Percentiles rank a stretch among this genome's conserved stretches.
These are phyloP conservation scores for Nematostella vectensis DNA, from an alignment of 92 coral and sea anemone species.

Conservation along the genomic window DNA sequence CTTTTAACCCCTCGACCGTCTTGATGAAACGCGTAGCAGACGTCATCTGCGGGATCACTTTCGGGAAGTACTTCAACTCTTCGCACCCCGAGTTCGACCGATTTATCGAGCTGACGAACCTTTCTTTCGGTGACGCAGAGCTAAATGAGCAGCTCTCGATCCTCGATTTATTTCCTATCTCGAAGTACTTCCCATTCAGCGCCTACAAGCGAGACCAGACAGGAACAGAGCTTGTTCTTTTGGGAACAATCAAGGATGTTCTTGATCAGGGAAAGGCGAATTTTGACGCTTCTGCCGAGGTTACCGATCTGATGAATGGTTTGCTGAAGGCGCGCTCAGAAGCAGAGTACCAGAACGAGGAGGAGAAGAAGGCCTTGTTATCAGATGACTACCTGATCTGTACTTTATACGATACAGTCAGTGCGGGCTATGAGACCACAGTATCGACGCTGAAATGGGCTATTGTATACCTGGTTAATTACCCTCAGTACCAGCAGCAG, in stretches of 20 bases:
- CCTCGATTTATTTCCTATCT: conserved; percentile 9
- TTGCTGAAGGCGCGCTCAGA: conserved; percentile 24
- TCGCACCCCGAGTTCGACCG: conserved; percentile 17
- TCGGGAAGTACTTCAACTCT: conserved; percentile 30
- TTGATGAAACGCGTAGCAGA: conserved; percentile 20
- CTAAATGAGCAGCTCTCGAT: conserved; percentile 1
- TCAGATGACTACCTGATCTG: conserved; percentile 33
- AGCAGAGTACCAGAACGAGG: conserved; percentile 19
- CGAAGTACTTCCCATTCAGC: conserved; percentile 25
- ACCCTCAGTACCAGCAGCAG: conserved; percentile 24
- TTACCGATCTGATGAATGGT: conserved; percentile 20
- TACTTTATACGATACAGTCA: conserved; percentile 30
- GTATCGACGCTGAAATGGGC: conserved; percentile 40
- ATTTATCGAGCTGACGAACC: conserved; percentile 10
- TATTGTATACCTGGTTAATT: conserved; percentile 33
- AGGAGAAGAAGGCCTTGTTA: conserved; percentile 11
- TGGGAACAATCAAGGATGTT: conserved; percentile 2
- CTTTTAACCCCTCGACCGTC: conserved; percentile 29
- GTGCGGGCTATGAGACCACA: conserved; percentile 51
- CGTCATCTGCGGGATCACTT: conserved; percentile 27
- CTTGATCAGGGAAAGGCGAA: conserved; percentile 1
- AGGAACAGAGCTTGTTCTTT: conserved; percentile 2
- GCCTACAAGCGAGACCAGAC: conserved; percentile 15
- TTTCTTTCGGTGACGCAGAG: conserved; percentile 6
- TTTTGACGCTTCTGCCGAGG: conserved; percentile 6